A percentile compares a stretch with the other conserved stretches of the same genome.
phyloP scores from a whole-genome alignment of 2,888 invertebrate species.

The Boloria selene region DNA sequence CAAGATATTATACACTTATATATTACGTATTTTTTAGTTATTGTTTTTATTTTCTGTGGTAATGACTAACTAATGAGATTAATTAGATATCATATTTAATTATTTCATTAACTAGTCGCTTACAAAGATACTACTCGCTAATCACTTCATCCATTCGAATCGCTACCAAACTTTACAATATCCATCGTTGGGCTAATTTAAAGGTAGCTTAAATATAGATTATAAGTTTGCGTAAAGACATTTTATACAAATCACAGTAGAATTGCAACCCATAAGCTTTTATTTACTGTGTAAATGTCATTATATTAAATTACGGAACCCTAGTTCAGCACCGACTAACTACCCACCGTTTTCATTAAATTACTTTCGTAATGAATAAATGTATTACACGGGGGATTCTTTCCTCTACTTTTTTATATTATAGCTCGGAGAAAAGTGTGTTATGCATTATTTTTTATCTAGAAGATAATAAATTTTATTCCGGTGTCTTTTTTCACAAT shows the following conservation, averaged over 20 bases:
- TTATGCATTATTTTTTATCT: constrained; percentile 62
- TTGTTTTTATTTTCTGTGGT: no score
- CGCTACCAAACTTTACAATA: no score
- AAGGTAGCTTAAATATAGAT: no score
- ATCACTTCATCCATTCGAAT: no score
- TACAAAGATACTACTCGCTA: no score
- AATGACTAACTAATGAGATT: no score
- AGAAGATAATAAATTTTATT: constrained; percentile 67
- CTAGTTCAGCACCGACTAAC: constrained; percentile 22
- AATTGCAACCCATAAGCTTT: constrained; percentile 1
- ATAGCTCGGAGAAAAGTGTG: constrained; percentile 65
- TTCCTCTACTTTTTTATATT: constrained; percentile 66
- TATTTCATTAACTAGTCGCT: no score
- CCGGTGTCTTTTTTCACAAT: constrained; percentile 57
- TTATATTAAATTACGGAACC: constrained; percentile 8
- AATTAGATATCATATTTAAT: no score
- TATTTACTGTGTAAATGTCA: constrained; percentile 11
- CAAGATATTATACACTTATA: no score
- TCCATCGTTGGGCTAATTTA: no score
- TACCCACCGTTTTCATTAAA: constrained; percentile 59
- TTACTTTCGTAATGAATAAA: constrained; percentile 75
- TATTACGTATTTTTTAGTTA: no score
- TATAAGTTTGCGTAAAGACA: no score
- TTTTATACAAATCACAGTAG: neutral
- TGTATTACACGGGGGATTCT: constrained; percentile 69